Conservation (phyloP, 2,888 invertebrate genomes). For the Rhimphoctona megacephalus region DNA sequence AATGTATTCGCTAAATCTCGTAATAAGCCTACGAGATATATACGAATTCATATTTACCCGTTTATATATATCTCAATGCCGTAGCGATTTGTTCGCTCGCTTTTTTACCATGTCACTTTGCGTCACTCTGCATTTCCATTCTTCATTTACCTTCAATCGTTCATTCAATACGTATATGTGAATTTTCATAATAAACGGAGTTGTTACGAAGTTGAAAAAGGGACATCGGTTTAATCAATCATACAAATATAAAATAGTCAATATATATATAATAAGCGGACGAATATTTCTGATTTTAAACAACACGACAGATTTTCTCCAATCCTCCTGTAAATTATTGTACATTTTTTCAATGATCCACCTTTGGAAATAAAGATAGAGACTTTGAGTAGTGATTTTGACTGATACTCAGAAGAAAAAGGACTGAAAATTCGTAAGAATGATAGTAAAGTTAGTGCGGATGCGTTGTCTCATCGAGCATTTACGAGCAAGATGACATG, state of each 20-base stretch:
- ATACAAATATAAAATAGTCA: background rate
- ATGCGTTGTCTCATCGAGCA: background rate
- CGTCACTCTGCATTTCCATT: background rate
- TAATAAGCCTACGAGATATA: background rate
- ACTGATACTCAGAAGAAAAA: background rate
- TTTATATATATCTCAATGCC: no score
- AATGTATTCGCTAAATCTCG: background rate
- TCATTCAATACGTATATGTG: background rate
- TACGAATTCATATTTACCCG: no score
- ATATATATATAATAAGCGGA: background rate
- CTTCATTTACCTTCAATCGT: background rate
- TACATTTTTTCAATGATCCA: background rate
- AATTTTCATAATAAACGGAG: background rate
- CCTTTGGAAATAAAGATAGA: background rate
- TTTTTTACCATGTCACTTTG: background rate
- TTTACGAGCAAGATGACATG: background rate
- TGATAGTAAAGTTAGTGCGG: background rate
- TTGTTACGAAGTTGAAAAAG: background rate
- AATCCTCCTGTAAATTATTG: background rate
- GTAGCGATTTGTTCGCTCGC: no score
- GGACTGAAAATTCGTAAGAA: background rate
- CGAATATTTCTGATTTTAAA: no score
- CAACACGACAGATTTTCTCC: no score
- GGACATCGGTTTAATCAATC: background rate
- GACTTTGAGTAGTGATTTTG: background rate